phyloP scores from a whole-genome alignment of 2,113 vertebrate species.

The Atrichornis clamosus region DNA sequence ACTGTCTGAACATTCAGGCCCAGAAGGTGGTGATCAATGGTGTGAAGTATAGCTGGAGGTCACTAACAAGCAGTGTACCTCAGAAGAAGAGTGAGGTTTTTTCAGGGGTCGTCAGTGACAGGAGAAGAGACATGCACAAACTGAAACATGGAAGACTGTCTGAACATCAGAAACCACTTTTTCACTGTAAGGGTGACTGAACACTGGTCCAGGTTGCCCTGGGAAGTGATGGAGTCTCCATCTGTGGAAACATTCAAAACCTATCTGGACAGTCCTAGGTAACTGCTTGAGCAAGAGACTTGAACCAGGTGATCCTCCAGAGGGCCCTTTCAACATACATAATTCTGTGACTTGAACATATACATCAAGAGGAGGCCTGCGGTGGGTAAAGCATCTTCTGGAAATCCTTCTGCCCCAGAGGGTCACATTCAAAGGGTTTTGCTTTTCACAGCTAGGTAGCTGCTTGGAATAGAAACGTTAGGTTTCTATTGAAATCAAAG shows the following conservation, averaged over 20 bases:
- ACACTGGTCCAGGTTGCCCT: background rate
- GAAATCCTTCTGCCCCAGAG: background rate
- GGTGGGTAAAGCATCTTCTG: background rate
- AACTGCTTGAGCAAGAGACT: background rate
- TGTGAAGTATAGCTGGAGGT: background rate
- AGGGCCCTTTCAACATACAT: background rate
- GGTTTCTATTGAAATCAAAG: background rate
- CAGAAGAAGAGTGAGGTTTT: background rate
- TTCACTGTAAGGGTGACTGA: background rate
- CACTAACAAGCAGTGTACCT: background rate
- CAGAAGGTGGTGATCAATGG: background rate
- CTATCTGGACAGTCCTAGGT: background rate
- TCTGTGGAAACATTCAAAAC: background rate
- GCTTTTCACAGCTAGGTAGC: background rate
- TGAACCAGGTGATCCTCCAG: background rate
- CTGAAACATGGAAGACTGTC: background rate
- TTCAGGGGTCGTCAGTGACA: too few species aligned
- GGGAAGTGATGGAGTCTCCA: background rate
- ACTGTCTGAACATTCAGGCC: background rate
- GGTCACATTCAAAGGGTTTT: background rate
- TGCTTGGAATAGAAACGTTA: background rate
- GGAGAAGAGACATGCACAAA: background rate
- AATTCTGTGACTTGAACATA: background rate
- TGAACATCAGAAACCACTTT: background rate
- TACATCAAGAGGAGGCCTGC: background rate